Evolutionary conservation across 2,888 invertebrate genomes (phyloP), one percentile per base, ranked within the genome.

Genomic region (Sussaba pulchella): DNA sequence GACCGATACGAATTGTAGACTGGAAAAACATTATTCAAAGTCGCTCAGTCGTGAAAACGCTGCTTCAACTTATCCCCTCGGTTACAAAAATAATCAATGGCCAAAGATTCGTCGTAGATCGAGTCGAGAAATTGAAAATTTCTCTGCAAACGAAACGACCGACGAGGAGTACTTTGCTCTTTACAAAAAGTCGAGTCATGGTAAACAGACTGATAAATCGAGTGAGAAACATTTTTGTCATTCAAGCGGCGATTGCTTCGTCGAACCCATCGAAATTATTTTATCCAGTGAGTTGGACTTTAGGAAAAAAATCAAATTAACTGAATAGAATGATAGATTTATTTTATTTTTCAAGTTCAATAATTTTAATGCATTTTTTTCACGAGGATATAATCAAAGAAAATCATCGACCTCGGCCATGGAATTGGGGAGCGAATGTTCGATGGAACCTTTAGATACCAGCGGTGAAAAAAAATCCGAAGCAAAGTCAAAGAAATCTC

Each of bases 131-230:
- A 9, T 66, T 17, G 45, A 12, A 8, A 41, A 70, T 70, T 82
- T 73, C 12, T 43, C 21, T 8, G 43, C n/a, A 26, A 69, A 14
- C 10, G 77, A 82, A 36, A 72, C 72, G 3, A 76, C 81, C 9
- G 82, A 83, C 36, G 83, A 83, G 9, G 84, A 84, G 66, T 84
- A 84, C 19, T 31, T 39, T 31, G 76, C 78, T 26, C 69, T 82
- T 41, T 84, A 84, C 61, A 75, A 71, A 67, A 80, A 83, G 39
- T 43, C 64, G 14, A 78, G 59, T 64, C 45, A 24, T n/a, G 21
- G 31, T 5, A n/a, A 59, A 14, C 47, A 52, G 4, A 19, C 36
- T 19, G 64, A 24, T 1, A 63, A 67, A 72, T 59, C 69, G 12
- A 39, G 36, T 6, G 36, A 19, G 4, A 26, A 12, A 39, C 45